Evolutionary conservation across 1,140 invertebrate genomes (phyloP), one percentile per base, ranked within the genome.

Genomic region (Holotrichia oblita): DNA sequence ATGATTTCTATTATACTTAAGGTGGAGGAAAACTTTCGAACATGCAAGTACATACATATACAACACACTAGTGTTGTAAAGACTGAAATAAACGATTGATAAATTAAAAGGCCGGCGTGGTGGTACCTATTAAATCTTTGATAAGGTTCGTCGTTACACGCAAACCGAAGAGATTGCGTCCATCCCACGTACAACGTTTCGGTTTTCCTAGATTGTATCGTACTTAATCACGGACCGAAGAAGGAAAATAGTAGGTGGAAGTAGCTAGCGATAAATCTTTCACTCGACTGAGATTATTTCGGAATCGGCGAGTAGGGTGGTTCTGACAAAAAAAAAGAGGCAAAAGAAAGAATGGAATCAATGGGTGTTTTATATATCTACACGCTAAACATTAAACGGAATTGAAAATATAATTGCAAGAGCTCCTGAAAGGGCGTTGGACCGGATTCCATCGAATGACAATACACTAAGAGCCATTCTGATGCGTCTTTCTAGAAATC

Each of bases 111-210:
- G 27, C 61, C 61, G 20, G 9, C 12, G 27, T 34, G 27, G 27
- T 34, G 61, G 17, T 55, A n/a, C 48, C 61, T 34, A 69, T 69
- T 69, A 69, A 69, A 69, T 69, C 20, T 27, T 34, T 69, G 61
- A 69, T 69, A 69, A 27, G n/a, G 20, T 69, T 27, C 61, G 12
- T 20, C 12, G 27, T 24, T 69, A 20, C 61, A 69, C 61, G 61
- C 61, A 69, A 69, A 69, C 61, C 27, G 61, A 69, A 69, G 22
- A 69, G 61, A 69, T 69, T 69, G 20, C 22, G 27, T 69, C 61
- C 61, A 27, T 69, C 22, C 61, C 20, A 22, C 27, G 27, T n/a
- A 61, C 17, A 20, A 22, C 59, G 59, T 61, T 61, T 69, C 61
- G 27, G 61, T 24, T 55, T 34, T 55, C 10, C 14, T 69, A 69